Percentiles rank a stretch among this genome's conserved stretches.
phyloP scores from a whole-genome alignment of 2,113 vertebrate genomes.

The Seriola rivoliana region DNA sequence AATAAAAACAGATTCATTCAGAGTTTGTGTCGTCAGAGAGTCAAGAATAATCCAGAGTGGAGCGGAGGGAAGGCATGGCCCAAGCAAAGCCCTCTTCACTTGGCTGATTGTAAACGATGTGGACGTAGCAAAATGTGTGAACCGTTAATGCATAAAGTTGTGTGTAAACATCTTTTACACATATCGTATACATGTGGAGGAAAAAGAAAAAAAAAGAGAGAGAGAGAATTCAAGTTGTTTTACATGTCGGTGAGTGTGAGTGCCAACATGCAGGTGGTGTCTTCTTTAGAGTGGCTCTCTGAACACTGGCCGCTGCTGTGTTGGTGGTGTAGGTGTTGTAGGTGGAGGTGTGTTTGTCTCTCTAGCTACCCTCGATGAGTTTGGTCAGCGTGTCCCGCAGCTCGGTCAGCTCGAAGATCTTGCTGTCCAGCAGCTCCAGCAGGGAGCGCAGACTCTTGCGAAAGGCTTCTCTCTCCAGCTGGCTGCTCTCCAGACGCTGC shows the following conservation, averaged over 20 bases:
- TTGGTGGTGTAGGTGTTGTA: not conserved
- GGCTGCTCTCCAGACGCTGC: conserved; percentile 93
- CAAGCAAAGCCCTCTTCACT: conserved; percentile 37
- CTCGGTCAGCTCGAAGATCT: conserved; percentile 97
- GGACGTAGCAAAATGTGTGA: conserved; percentile 39
- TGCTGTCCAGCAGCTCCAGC: conserved; percentile 96
- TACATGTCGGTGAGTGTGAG: conserved; percentile 33
- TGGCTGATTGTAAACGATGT: conserved; percentile 68
- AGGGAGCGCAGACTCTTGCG: conserved; percentile 94
- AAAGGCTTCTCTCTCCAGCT: conserved; percentile 92
- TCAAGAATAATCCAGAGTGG: conserved; percentile 50
- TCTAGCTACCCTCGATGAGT: conserved; percentile 88
- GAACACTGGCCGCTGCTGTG: conserved; percentile 12
- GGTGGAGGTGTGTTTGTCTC: conserved; percentile 38
- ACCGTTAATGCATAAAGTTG: conserved; percentile 39
- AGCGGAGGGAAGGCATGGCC: conserved; percentile 69
- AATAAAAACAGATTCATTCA: not conserved
- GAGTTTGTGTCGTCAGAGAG: conserved; percentile 9
- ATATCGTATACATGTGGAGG: not conserved
- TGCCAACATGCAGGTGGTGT: conserved; percentile 35
- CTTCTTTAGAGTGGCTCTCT: not conserved
- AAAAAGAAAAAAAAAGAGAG: not conserved
- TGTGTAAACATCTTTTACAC: conserved; percentile 64
- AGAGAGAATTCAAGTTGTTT: conserved; percentile 57
- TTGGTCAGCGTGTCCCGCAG: conserved; percentile 94